A percentile compares a stretch with the other conserved stretches of the same genome.
Conservation (phyloP, 2,888 invertebrate genomes). For the Lasiommata megera region DNA sequence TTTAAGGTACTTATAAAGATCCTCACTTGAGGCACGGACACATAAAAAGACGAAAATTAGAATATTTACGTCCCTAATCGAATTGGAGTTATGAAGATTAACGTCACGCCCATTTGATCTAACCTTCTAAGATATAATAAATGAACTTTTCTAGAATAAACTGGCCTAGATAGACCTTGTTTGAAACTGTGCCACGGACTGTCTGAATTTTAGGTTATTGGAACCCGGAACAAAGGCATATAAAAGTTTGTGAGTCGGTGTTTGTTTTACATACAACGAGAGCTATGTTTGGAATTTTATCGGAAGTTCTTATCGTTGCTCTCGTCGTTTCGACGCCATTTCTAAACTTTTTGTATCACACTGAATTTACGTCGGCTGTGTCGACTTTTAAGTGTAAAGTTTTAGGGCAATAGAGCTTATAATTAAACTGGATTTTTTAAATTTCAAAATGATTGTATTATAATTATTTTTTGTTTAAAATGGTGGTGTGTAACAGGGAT, state of each 20-base stretch:
- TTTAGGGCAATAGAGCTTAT: too few relatives aligned
- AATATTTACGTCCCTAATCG: neutral
- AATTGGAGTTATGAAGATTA: neutral
- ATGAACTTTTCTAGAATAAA: constrained; percentile 11
- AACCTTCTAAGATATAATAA: constrained; percentile 10
- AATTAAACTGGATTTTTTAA: too few relatives aligned
- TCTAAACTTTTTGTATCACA: neutral
- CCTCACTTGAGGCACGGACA: neutral
- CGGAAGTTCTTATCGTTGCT: constrained; percentile 8
- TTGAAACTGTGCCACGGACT: constrained; percentile 13
- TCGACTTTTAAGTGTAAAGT: neutral
- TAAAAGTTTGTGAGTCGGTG: constrained; percentile 26
- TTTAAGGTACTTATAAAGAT: neutral
- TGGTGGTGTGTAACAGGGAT: too few relatives aligned
- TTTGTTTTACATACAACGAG: constrained; percentile 26
- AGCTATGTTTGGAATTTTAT: constrained; percentile 18
- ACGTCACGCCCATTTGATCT: neutral
- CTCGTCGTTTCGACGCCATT: neutral
- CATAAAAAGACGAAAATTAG: neutral
- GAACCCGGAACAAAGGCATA: constrained; percentile 31
- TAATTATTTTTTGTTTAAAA: too few relatives aligned
- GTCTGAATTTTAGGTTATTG: constrained; percentile 20
- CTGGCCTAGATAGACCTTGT: constrained; percentile 3
- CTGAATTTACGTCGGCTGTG: neutral
- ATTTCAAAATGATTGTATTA: too few relatives aligned